Evolutionary conservation across 2,888 invertebrate species (phyloP), one percentile per base, ranked within the genome.

Genomic region (Coremacera marginata): DNA sequence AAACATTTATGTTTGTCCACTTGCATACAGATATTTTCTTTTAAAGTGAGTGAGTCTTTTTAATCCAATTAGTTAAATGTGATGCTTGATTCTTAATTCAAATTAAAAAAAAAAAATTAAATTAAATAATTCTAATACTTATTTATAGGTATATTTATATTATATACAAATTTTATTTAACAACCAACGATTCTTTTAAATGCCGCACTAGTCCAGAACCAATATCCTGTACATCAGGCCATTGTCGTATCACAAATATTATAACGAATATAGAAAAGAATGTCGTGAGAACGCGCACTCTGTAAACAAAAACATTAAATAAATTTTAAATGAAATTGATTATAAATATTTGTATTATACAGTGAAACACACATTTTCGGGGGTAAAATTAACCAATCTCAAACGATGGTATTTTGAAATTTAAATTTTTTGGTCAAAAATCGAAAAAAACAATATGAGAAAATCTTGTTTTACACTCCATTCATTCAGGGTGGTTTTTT

Each of bases 211-310:
- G 92, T 84, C 95, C 95, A 81, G 94, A 94, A 25, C 95, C 95
- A 82, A 95, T 93, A 85, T 95, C 95, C 87, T 94, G 92, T 83
- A 96, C 94, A 89, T 96, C 96, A 75, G 96, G 96, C 96, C 96
- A 96, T 87, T 96, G 96, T 87, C 95, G 94, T 88, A 96, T 92
- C 83, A 96, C 94, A 91, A 96, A 94, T 84, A 96, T 94, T 84
- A 95, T 93, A 77, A 94, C 91, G 90, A 95, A 92, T 80, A 96
- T 94, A 82, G 95, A 94, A 82, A 95, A 89, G 85, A 94, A 93
- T 75, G 96, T 96, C 80, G 96, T 95, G 87, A 96, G 90, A 83
- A 96, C 95, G 86, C 96, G 94, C 84, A 96, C 94, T 91, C 96
- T 96, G 91, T 72, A 92, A 91, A 85, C 3, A 31, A 3, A 31